phyloP scores from a whole-genome alignment of 2,797 vertebrate species.

The Onychomys arenicola region DNA sequence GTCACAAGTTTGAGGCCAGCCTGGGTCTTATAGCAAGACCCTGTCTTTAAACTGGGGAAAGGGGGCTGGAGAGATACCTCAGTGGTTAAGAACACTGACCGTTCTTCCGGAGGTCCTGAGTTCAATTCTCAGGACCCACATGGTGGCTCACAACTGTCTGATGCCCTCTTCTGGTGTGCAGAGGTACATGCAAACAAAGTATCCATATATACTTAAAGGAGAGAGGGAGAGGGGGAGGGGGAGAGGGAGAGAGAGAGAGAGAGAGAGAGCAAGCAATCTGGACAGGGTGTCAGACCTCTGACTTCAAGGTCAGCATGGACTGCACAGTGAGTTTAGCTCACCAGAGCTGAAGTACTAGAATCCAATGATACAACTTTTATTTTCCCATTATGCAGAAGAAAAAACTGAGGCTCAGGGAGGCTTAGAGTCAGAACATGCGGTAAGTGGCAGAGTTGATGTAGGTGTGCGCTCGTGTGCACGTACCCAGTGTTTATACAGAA shows the following conservation, averaged over 20 bases:
- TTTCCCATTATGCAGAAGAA: too few relatives aligned
- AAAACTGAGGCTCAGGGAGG: not conserved
- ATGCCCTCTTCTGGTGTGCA: not conserved
- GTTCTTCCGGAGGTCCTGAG: not conserved
- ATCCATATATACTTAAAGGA: not conserved
- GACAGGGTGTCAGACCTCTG: not conserved
- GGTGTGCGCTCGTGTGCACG: not conserved
- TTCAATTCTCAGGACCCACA: not conserved
- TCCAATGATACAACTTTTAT: not conserved
- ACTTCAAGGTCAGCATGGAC: not conserved
- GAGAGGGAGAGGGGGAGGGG: too few relatives aligned
- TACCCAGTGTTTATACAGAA: not conserved
- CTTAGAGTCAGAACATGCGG: not conserved
- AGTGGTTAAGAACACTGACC: too few relatives aligned
- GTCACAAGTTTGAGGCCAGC: not conserved
- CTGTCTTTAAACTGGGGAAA: not conserved
- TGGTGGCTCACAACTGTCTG: not conserved
- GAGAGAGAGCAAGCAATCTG: not conserved
- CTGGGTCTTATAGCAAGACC: not conserved
- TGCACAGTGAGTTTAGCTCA: not conserved
- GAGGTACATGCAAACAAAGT: not conserved
- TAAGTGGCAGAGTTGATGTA: not conserved
- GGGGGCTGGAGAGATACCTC: too few relatives aligned
- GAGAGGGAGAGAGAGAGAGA: too few relatives aligned
- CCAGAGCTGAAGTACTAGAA: not conserved